Conservation (phyloP, 2,888 invertebrate genomes). For the Drosophila hawaiiensis region DNA sequence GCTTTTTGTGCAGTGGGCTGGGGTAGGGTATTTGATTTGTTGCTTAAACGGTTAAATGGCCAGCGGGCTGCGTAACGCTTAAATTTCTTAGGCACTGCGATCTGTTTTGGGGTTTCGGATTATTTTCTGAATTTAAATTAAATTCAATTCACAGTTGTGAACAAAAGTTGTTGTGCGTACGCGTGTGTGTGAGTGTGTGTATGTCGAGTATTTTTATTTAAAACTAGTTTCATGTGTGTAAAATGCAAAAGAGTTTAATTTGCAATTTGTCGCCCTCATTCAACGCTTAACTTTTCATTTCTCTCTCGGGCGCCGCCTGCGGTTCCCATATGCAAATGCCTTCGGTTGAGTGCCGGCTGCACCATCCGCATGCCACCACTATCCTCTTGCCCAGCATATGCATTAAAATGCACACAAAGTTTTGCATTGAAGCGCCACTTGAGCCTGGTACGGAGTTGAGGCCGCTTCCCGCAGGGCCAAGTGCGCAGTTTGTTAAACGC, state of each 20-base stretch:
- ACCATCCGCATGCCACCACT: background rate
- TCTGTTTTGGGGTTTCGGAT: background rate
- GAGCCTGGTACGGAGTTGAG: conserved; percentile 60
- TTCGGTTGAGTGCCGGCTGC: conserved; percentile 36
- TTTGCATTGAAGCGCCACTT: conserved; percentile 72
- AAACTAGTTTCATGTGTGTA: conserved; percentile 74
- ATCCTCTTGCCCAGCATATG: conserved; percentile 40
- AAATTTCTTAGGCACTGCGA: conserved; percentile 21
- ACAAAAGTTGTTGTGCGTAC: conserved; percentile 61
- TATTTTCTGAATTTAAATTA: conserved; percentile 52
- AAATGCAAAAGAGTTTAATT: conserved; percentile 80
- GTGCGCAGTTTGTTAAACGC: conserved; percentile 78
- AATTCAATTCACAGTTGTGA: conserved; percentile 64
- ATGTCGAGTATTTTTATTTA: conserved; percentile 67
- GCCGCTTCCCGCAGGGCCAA: conserved; percentile 51
- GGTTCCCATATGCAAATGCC: conserved; percentile 77
- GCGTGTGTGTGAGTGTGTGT: background rate
- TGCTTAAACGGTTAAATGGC: conserved; percentile 60
- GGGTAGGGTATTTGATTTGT: conserved; percentile 41
- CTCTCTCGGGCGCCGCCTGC: conserved; percentile 41
- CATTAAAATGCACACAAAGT: conserved; percentile 70
- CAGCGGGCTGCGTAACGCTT: conserved; percentile 36
- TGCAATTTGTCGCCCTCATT: conserved; percentile 81
- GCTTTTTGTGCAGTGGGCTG: background rate
- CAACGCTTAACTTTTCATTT: conserved; percentile 76